These are phyloP conservation scores for Phocides pigmalion DNA, from an alignment of 1,140 invertebrate species.

Conservation along the genomic window DNA sequence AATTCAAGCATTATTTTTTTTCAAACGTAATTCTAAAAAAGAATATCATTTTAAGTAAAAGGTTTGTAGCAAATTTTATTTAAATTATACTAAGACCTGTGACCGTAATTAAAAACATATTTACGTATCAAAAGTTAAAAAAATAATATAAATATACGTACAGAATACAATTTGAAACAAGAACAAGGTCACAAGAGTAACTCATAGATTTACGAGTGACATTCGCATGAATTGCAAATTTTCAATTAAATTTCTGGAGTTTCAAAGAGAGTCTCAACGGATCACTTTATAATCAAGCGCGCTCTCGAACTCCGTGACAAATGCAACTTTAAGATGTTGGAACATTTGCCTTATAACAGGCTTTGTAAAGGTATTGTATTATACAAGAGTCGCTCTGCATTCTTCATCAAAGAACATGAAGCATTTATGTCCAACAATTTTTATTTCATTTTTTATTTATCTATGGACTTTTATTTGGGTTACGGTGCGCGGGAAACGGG, in stretches of 20 bases:
- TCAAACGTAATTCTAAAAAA: no score
- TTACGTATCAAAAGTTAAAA: no score
- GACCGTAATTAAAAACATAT: neutral
- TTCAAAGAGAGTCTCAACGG: constrained; percentile 5
- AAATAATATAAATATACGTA: neutral
- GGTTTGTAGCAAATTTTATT: no score
- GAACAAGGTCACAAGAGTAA: neutral
- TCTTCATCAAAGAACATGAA: no score
- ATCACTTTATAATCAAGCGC: constrained; percentile 6
- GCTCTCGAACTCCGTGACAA: neutral
- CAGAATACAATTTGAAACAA: neutral
- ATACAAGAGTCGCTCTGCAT: no score
- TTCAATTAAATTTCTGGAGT: constrained; percentile 4
- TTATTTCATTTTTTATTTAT: no score
- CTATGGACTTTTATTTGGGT: no score
- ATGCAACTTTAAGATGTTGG: constrained; percentile 2
- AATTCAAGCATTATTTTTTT: no score
- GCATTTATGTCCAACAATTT: no score
- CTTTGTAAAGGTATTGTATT: neutral
- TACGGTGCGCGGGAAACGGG: no score
- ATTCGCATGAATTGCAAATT: constrained; percentile 14
- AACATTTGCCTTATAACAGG: neutral
- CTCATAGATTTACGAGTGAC: constrained; percentile 3
- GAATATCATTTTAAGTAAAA: no score
- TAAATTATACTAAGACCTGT: no score